phyloP scores from a whole-genome alignment of 35 echinoderm and acorn worm species.

The Lytechinus pictus region DNA sequence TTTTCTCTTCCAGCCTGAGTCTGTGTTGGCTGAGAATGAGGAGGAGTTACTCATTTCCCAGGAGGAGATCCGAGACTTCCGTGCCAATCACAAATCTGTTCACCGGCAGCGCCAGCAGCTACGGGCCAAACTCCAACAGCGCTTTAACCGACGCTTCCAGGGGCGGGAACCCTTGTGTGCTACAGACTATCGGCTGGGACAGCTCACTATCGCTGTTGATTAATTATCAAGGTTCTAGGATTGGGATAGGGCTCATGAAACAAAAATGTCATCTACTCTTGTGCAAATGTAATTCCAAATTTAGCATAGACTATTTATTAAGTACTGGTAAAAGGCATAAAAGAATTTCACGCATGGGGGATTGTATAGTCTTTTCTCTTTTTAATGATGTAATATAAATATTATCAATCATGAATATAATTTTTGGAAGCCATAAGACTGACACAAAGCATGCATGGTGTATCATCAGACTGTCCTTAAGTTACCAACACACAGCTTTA shows the following conservation, averaged over 20 bases:
- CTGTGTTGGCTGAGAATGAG: conserved; percentile 44
- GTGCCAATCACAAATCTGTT: conserved; percentile 75
- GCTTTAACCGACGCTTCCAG: conserved; percentile 68
- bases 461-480: too few relatives aligned
- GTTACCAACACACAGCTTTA: too few relatives aligned
- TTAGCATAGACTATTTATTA: too few relatives aligned
- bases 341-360: background rate
- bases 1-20: background rate
- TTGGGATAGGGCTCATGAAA: background rate
- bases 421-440: background rate
- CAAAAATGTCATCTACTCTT: background rate
- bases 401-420: background rate
- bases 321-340: background rate
- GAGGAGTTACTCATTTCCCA: conserved; percentile 61
- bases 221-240: background rate
- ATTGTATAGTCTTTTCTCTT: background rate
- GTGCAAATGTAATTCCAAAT: background rate
- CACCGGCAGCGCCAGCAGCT: conserved; percentile 78
- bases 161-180: conserved; percentile 29
- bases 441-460: too few relatives aligned
- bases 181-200: background rate
- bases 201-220: background rate
- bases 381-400: background rate
- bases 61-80: conserved; percentile 82
- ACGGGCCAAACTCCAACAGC: conserved; percentile 72